phyloP scores from a whole-genome alignment of 2,113 vertebrate species.

The Salminus brasiliensis region DNA sequence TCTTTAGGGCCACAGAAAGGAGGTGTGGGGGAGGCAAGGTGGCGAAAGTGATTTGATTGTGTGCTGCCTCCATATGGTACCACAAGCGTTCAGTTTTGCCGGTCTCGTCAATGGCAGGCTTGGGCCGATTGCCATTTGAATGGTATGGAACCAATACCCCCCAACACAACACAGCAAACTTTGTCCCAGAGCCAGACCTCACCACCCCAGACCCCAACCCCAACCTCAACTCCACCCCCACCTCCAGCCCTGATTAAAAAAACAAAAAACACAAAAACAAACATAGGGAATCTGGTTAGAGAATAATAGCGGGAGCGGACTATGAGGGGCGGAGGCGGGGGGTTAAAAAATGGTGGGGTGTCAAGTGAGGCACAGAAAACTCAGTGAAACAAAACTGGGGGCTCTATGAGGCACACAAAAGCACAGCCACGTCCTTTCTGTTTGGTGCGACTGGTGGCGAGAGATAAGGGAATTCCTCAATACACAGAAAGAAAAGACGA shows the following conservation, averaged over 20 bases:
- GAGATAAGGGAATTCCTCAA: conserved; percentile 82
- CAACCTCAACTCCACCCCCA: conserved; percentile 39
- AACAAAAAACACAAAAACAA: conserved; percentile 62
- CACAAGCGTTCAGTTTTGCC: conserved; percentile 61
- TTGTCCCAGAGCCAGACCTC: conserved; percentile 66
- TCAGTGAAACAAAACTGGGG: conserved; percentile 76
- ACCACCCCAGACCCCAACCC: conserved; percentile 58
- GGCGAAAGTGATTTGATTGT: conserved; percentile 73
- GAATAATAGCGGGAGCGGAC: conserved; percentile 75
- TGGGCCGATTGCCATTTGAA: conserved; percentile 59
- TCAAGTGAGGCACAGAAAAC: conserved; percentile 79
- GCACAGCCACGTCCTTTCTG: conserved; percentile 75
- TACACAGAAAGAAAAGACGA: conserved; percentile 69
- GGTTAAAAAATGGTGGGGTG: conserved; percentile 61
- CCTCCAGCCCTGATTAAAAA: conserved; percentile 37
- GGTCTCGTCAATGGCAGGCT: conserved; percentile 56
- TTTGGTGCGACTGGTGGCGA: conserved; percentile 71
- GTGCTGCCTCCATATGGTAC: conserved; percentile 71
- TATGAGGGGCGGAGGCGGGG: conserved; percentile 63
- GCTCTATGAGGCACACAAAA: conserved; percentile 75
- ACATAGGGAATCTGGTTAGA: conserved; percentile 78
- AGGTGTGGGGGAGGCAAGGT: conserved; percentile 30
- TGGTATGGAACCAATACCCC: conserved; percentile 60
- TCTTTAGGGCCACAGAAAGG: conserved; percentile 54
- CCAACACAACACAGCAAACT: conserved; percentile 60